These are phyloP conservation scores for Rugalucina vietnamica DNA, from an alignment of 2,888 invertebrate species.

Conservation along the genomic window DNA sequence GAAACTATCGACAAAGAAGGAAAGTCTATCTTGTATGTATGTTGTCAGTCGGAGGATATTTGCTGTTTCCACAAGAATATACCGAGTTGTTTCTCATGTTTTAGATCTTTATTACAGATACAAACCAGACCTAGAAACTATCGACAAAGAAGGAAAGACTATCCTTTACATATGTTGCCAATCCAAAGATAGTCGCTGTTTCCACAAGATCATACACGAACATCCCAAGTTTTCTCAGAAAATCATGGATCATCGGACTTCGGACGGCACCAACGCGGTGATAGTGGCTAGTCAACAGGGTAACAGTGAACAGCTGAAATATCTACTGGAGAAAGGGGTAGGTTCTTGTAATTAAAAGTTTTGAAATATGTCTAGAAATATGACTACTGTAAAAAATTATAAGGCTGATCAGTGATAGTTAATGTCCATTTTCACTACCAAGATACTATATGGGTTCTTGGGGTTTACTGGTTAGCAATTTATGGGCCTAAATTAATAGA, in stretches of 20 bases:
- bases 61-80: constrained; percentile 69
- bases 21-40: constrained; percentile 73
- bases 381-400: no score
- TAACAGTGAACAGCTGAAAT: constrained; percentile 73
- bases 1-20: constrained; percentile 72
- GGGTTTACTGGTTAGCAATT: no score
- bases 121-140: constrained; percentile 69
- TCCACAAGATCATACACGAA: constrained; percentile 64
- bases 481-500: no score
- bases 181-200: constrained; percentile 69
- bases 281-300: constrained; percentile 80
- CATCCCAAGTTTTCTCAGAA: constrained; percentile 60
- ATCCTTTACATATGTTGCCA: constrained; percentile 75
- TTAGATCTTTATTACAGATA: constrained; percentile 66
- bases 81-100: no score
- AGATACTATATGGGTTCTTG: no score
- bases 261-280: constrained; percentile 75
- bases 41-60: constrained; percentile 70
- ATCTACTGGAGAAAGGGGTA: constrained; percentile 76
- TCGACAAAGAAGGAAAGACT: constrained; percentile 74
- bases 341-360: neutral
- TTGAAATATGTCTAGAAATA: no score
- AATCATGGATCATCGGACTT: constrained; percentile 70
- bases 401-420: no score
- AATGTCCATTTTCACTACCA: no score